Conservation (phyloP, 2,113 vertebrate species). For the Castor canadensis region DNA sequence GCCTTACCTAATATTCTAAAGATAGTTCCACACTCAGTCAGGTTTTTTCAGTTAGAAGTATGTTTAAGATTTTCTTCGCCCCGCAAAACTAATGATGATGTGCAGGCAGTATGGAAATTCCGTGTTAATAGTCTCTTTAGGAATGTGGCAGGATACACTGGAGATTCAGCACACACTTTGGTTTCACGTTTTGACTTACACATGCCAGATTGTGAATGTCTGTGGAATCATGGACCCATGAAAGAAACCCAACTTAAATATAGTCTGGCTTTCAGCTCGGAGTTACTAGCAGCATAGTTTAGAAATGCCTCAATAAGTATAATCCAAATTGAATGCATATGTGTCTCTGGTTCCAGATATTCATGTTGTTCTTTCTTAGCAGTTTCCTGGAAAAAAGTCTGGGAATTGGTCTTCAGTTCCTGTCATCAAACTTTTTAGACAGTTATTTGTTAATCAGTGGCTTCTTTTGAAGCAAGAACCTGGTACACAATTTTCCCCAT, state of each 20-base stretch:
- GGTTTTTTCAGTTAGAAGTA: neutral
- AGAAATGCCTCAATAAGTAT: slow-evolving; percentile 75
- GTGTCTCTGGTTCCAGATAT: slow-evolving; percentile 70
- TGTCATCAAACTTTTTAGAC: slow-evolving; percentile 73
- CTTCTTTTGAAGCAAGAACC: slow-evolving; percentile 46
- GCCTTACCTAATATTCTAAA: neutral
- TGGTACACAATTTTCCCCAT: neutral
- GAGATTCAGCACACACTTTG: slow-evolving; percentile 56
- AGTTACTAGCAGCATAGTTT: slow-evolving; percentile 66
- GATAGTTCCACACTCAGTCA: neutral
- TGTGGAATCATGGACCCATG: slow-evolving; percentile 69
- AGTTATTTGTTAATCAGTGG: slow-evolving; percentile 60
- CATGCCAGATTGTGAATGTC: slow-evolving; percentile 69
- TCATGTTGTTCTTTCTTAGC: slow-evolving; percentile 68
- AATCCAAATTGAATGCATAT: slow-evolving; percentile 79
- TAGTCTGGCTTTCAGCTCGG: slow-evolving; percentile 70
- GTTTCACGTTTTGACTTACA: slow-evolving; percentile 63
- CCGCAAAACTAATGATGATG: neutral
- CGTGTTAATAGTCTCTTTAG: slow-evolving; percentile 43
- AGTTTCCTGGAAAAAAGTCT: slow-evolving; percentile 76
- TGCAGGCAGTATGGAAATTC: slow-evolving; percentile 48
- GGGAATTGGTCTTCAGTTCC: slow-evolving; percentile 64
- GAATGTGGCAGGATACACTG: slow-evolving; percentile 49
- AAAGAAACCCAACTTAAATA: slow-evolving; percentile 77
- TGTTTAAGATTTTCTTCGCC: slow-evolving; percentile 20